Percentiles rank a stretch among this genome's conserved stretches.
Conservation (phyloP, 2,888 invertebrate genomes). For the Tetragnatha montana region DNA sequence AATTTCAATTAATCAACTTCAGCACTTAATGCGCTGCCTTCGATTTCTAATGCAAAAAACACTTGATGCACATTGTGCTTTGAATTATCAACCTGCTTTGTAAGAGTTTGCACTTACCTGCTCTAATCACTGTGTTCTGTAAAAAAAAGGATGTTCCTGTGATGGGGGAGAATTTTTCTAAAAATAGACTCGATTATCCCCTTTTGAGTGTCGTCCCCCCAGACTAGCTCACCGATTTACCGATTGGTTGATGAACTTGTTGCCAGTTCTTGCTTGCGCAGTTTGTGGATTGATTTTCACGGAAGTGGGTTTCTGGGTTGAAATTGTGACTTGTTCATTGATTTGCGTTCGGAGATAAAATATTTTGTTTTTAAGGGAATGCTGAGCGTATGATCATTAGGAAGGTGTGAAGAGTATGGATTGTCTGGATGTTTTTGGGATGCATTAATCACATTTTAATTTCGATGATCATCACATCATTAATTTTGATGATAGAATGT, state of each 20-base stretch:
- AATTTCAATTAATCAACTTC: constrained; percentile 25
- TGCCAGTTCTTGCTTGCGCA: constrained; percentile 21
- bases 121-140: neutral
- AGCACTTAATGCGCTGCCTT: neutral
- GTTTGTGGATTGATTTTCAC: constrained; percentile 7
- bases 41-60: neutral
- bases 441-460: no score
- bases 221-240: constrained; percentile 1
- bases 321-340: constrained; percentile 8
- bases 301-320: neutral
- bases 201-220: neutral
- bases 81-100: constrained; percentile 11
- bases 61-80: neutral
- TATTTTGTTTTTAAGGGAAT: neutral
- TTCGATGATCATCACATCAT: no score
- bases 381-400: neutral
- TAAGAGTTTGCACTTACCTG: constrained; percentile 16
- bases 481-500: no score
- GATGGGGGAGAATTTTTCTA: constrained; percentile 3
- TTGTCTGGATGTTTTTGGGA: no score
- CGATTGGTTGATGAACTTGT: constrained; percentile 33
- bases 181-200: constrained; percentile 7
- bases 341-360: constrained; percentile 12
- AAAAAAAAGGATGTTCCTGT: neutral
- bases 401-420: no score